A percentile compares a stretch with the other conserved stretches of the same genome.
Conservation (phyloP, 2,797 vertebrate species). For the Rhinichthys osculus region DNA sequence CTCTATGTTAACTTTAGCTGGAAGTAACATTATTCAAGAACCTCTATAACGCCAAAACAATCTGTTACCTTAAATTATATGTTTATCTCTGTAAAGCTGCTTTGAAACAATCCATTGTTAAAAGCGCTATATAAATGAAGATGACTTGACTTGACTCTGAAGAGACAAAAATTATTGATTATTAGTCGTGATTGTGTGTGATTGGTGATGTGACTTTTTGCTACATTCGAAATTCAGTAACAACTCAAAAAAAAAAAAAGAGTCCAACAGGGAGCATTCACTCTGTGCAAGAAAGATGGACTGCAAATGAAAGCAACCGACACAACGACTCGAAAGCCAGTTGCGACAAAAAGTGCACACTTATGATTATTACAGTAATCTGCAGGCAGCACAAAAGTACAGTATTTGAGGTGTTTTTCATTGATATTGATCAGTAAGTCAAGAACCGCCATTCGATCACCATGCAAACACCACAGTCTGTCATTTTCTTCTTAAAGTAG, state of each 20-base stretch:
- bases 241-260: background rate
- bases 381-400: background rate
- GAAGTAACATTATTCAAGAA: no score
- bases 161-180: background rate
- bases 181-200: background rate
- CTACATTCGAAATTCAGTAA: background rate
- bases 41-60: no score
- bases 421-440: background rate
- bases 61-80: no score
- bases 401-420: background rate
- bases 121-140: no score
- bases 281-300: background rate
- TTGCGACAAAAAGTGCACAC: background rate
- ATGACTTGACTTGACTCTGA: no score
- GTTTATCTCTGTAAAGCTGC: no score
- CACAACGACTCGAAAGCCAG: background rate
- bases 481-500: background rate
- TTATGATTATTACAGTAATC: background rate
- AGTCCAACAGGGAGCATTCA: background rate
- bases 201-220: background rate
- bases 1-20: no score
- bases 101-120: no score
- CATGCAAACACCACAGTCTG: background rate
- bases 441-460: background rate
- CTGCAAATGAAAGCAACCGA: background rate